These are phyloP conservation scores for Eubasilissa regina DNA, from an alignment of 1,140 invertebrate genomes.

Conservation along the genomic window DNA sequence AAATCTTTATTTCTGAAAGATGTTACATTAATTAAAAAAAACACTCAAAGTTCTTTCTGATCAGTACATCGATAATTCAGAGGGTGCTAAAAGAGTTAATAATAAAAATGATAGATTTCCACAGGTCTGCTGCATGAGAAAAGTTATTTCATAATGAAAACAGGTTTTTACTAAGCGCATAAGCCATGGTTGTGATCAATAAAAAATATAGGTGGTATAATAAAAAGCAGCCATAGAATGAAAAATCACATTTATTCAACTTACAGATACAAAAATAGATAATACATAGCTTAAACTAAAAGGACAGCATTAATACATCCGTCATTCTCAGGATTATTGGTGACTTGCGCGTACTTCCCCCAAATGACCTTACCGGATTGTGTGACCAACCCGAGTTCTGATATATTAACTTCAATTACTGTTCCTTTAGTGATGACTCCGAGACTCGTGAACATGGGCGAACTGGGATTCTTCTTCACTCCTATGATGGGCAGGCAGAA, in stretches of 20 bases:
- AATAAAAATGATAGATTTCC: too few relatives aligned
- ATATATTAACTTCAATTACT: conserved; percentile 98
- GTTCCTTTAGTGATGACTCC: conserved; percentile 99
- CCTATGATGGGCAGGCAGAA: conserved; percentile 98
- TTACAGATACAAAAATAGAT: conserved; percentile 19
- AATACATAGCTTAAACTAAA: conserved; percentile 82
- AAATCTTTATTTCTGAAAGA: too few relatives aligned
- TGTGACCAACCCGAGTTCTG: conserved; percentile 98
- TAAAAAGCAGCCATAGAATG: conserved; percentile 9
- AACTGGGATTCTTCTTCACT: conserved; percentile 99
- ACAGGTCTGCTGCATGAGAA: too few relatives aligned
- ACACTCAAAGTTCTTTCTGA: too few relatives aligned
- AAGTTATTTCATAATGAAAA: too few relatives aligned
- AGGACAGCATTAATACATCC: conserved; percentile 99
- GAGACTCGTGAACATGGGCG: conserved; percentile 95
- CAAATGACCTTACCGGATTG: conserved; percentile 99
- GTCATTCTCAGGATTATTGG: conserved; percentile 99
- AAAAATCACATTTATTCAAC: conserved; percentile 50
- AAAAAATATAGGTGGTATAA: background rate
- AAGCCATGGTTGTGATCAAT: too few relatives aligned
- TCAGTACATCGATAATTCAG: too few relatives aligned
- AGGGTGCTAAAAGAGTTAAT: too few relatives aligned
- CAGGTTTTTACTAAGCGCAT: too few relatives aligned
- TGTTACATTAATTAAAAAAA: too few relatives aligned
- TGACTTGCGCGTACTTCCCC: conserved; percentile 99